Conservation (phyloP, 2,113 vertebrate species). For the Sardina pilchardus region DNA sequence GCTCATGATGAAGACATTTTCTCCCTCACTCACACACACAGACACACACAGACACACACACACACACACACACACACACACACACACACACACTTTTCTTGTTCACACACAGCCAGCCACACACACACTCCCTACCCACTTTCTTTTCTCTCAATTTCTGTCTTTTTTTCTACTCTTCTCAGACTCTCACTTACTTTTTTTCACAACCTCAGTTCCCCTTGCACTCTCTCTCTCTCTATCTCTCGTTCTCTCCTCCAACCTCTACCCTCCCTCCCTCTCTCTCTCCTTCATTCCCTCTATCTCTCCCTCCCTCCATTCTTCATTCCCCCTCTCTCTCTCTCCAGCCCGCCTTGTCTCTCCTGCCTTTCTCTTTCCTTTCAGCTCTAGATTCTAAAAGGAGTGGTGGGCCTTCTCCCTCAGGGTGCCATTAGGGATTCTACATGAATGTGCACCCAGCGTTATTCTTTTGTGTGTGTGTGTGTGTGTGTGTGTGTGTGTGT, state of each 20-base stretch:
- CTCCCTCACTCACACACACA: constrained; percentile 16
- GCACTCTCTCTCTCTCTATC: not conserved
- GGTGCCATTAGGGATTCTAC: constrained; percentile 77
- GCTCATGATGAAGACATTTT: constrained; percentile 72
- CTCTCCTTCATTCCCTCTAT: not conserved
- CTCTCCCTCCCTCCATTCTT: not conserved
- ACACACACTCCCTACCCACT: not conserved
- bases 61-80: constrained; percentile 10
- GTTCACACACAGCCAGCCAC: not conserved
- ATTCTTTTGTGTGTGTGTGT: not conserved
- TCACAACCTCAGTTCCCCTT: not conserved
- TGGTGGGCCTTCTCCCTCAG: constrained; percentile 63
- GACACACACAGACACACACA: not conserved
- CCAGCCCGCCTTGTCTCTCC: not conserved
- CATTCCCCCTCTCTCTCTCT: not conserved
- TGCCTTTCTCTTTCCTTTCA: constrained; percentile 55
- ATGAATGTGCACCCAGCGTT: constrained; percentile 71
- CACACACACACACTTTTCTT: not conserved
- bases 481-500: too few relatives aligned
- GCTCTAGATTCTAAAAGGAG: constrained; percentile 54
- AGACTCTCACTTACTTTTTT: not conserved
- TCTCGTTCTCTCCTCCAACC: not conserved
- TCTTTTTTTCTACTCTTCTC: not conserved
- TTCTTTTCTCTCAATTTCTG: not conserved
- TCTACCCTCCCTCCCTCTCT: not conserved